Base-by-base conservation (phyloP, 1,140 invertebrate species). In the Cotesia typhae region DNA sequence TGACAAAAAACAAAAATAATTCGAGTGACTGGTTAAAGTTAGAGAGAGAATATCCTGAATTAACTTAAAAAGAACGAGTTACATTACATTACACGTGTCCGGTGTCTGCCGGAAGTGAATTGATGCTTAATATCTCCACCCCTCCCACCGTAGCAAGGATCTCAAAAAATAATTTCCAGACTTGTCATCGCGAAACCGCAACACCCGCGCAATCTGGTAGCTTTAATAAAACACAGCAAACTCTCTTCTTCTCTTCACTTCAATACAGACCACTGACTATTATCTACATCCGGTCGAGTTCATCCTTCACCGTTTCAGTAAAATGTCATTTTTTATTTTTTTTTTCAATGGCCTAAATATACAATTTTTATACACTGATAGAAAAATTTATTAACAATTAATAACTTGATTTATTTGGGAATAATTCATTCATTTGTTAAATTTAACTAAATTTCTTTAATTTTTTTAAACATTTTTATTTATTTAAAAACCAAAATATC, bases 161-260 rank as follows among this genome's bases (percentile, higher is more conserved):
- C 28, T 28, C 28, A 1, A 76, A 85, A 84, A 85, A 84, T 82
- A 75, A 82, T 83, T 84, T 84, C 78, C 80, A 78, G 82, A 82
- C 77, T 80, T 81, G 81, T 84, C 79, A 85, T 82, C 79, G 78
- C 70, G 77, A 83, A 83, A 84, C 83, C 84, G 79, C 83, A 85
- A 79, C 79, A 81, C 77, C 81, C 79, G 79, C 81, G 73, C 35
- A n/a, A 37, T 37, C 36, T 38, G 35, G 36, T 63, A 37, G 35
- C 12, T 63, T n/a, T 14, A 68, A 14, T 47, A 74, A 70, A 75
- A 79, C 78, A 76, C 78, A 76, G 78, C 81, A 75, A 78, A 81
- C 80, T 82, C 81, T 69, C 65, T 71, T 74, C 77, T 83, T 52
- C 79, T 82, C 81, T 68, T 67, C 70, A 72, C 76, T 83, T 80